Evolutionary conservation across 2,888 invertebrate species (phyloP), one percentile per base, ranked within the genome.

Genomic region (Heliconius ismenius): DNA sequence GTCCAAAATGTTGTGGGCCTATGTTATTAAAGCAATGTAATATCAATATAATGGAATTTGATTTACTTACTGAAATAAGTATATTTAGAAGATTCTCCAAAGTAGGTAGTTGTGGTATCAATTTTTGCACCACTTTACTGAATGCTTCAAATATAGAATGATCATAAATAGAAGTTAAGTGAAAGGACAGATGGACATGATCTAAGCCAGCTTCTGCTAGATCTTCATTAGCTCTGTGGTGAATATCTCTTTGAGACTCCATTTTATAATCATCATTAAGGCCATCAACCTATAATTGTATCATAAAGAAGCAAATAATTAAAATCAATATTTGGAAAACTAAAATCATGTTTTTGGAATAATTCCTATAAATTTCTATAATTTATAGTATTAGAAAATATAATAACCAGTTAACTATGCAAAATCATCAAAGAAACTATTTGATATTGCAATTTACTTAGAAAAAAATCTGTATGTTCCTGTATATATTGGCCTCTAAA

Each of bases 61-160:
- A 1, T 49, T 54, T 28, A 94, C 96, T 96, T 95, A 99, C 99
- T 83, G 98, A 98, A 93, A 99, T 99, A 83, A 99, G 96, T 88
- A 99, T 98, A 90, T 99, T 99, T 80, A 99, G 95, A 82, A 99
- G 96, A 92, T 99, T 98, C 95, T 99, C 99, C 88, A 99, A 94
- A 3, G 98, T 98, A 54, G 99, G 98, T 85, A 99, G 95, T 90
- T 99, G 99, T 60, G 98, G 98, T 87, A 99, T 99, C 80, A 99
- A 94, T 91, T 99, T 99, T 91, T 99, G 99, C 74, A 99, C 99
- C 80, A 99, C 99, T 96, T 99, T 99, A 84, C 99, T 99, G 93
- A 99, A 99, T 18, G 99, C 99, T 94, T 99, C 99, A 94, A 99
- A 99, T 92, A 99, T 99, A 82, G 99, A 99, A 92, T 99, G 99